Conservation (phyloP, 2,888 invertebrate genomes). For the Tipula vernalis region DNA sequence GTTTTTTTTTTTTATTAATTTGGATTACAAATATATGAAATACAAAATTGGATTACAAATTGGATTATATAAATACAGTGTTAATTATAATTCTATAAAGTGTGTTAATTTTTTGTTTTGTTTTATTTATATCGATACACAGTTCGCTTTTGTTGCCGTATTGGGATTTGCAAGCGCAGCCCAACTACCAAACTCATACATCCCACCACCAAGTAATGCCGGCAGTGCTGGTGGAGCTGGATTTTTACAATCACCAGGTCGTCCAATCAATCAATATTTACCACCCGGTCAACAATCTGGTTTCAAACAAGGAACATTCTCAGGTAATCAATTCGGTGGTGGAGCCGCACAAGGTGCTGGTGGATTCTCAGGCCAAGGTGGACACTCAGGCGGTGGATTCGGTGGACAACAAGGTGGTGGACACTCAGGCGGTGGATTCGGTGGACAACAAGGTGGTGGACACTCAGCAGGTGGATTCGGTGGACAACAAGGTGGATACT, state of each 20-base stretch:
- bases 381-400: background rate
- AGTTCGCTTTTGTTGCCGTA: slow-evolving; percentile 18
- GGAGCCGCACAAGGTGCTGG: slow-evolving; percentile 10
- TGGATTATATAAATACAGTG: background rate
- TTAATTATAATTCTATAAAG: background rate
- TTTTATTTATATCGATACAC: slow-evolving; percentile 10
- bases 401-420: slow-evolving; percentile 11
- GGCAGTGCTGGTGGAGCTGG: slow-evolving; percentile 20
- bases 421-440: slow-evolving; percentile 12
- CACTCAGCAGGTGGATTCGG: slow-evolving; percentile 9
- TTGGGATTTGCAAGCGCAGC: slow-evolving; percentile 22
- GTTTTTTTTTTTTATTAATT: background rate
- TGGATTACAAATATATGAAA: background rate
- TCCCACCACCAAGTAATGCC: slow-evolving; percentile 25
- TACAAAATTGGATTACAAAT: background rate
- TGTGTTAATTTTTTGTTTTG: background rate
- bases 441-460: background rate
- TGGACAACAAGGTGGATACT: background rate
- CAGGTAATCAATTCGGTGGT: slow-evolving; percentile 11
- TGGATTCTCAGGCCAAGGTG: slow-evolving; percentile 10
- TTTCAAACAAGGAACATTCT: slow-evolving; percentile 16
- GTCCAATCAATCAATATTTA: slow-evolving; percentile 10
- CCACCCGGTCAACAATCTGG: slow-evolving; percentile 17
- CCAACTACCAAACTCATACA: slow-evolving; percentile 24
- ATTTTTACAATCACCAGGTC: slow-evolving; percentile 19